A percentile compares a stretch with the other conserved stretches of the same genome.
Evolutionary conservation across 2,113 vertebrate genomes (phyloP).

Genomic region (Lophochroa leadbeateri): DNA sequence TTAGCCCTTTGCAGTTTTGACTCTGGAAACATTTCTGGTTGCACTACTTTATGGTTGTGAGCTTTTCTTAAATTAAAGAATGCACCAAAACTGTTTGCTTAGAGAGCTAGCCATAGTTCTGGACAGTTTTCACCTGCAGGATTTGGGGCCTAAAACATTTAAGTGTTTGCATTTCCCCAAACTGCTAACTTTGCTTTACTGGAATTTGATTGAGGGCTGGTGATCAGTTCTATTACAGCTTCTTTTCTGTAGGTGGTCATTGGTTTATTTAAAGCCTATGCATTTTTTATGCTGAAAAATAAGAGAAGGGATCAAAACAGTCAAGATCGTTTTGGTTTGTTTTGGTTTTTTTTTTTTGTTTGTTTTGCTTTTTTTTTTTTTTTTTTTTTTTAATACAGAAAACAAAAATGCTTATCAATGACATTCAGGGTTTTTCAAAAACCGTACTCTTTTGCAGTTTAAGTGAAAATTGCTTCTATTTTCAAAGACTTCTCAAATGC

Average conservation of each 20-base stretch:
- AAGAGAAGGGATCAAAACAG: neutral
- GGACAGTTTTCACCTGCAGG: neutral
- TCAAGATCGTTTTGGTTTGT: neutral
- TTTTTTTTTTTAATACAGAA: neutral
- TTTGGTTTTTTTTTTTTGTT: neutral
- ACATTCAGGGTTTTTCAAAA: neutral
- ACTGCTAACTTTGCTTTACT: neutral
- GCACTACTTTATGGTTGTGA: accelerated
- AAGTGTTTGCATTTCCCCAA: neutral
- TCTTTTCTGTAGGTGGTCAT: neutral
- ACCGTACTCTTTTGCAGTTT: neutral
- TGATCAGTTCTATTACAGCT: neutral
- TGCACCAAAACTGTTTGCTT: neutral
- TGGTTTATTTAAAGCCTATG: neutral
- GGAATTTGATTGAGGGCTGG: neutral
- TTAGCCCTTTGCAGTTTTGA: neutral
- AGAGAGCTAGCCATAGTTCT: neutral
- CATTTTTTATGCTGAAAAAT: neutral
- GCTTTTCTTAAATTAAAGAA: neutral
- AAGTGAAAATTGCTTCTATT: neutral
- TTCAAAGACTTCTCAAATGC: neutral
- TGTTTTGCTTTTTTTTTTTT: neutral
- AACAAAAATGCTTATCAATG: neutral
- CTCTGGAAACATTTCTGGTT: neutral
- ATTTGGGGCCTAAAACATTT: neutral